Base-by-base conservation (phyloP, 1,140 invertebrate species). In the Bombus superbus region DNA sequence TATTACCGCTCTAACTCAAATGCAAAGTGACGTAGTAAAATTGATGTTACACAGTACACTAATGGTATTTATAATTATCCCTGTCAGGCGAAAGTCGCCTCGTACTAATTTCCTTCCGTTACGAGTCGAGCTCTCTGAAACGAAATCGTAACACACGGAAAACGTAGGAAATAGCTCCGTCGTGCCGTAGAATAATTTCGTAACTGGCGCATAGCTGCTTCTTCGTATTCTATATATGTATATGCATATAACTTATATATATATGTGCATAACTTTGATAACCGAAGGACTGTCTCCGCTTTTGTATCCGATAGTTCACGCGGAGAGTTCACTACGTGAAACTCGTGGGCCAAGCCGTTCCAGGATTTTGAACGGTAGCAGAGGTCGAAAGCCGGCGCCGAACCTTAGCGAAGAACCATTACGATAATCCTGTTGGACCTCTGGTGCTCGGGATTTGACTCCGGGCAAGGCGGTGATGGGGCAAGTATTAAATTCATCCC, bases 341-440 rank as follows among this genome's bases (percentile, higher is more conserved):
- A 72, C 25, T 79, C 66, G 57, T 40, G 71, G 5, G 15, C 59
- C 66, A 74, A 89, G 35, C 64, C 44, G 77, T 89, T 68, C 13
- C 66, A 86, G 80, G 81, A 76, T 89, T 76, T 78, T 35, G 85
- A 88, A 86, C 84, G 81, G 64, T 53, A 81, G 71, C 74, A 62
- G 82, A 90, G 90, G 88, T 90, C 89, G 87, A 82, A 88, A 82
- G 77, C 89, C 89, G 71, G 5, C 74, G 15, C 38, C n/a, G 68
- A 81, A 91, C 81, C 92, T 90, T 92, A 79, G 90, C 68, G 81
- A 87, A 90, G 81, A 87, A 90, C 90, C 92, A 91, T 93, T 93
- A 92, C 92, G 86, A 92, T 93, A 93, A 93, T 93, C 90, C 92
- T 90, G 91, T 90, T 91, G 91, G 91, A 92, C 88, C 88, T 76